These are phyloP conservation scores for Parauchenoglanis ngamensis DNA, from an alignment of 2,797 vertebrate genomes.

Conservation along the genomic window DNA sequence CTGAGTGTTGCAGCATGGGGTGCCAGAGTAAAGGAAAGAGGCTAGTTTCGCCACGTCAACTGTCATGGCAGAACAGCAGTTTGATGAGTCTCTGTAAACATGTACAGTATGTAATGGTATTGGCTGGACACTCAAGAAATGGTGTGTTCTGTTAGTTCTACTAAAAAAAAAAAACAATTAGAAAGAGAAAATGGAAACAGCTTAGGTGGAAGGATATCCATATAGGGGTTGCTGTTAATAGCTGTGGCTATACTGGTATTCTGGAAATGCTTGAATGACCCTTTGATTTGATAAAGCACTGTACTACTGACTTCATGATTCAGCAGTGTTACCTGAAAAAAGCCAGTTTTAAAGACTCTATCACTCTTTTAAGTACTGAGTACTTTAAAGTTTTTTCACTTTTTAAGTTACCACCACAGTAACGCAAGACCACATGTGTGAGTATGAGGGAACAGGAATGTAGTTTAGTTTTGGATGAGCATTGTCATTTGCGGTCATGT, in stretches of 20 bases:
- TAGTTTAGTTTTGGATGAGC: no score
- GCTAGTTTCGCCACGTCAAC: not conserved
- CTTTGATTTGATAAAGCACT: not conserved
- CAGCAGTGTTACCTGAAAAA: not conserved
- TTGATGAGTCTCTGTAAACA: not conserved
- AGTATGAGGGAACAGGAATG: not conserved
- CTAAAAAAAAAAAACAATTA: not conserved
- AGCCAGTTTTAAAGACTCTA: no score
- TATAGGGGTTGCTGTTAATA: not conserved
- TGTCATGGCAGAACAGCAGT: not conserved
- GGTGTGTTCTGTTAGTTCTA: not conserved
- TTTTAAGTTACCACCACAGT: not conserved
- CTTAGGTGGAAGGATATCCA: not conserved
- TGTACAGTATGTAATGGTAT: not conserved
- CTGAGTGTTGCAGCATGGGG: not conserved
- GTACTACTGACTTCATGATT: not conserved
- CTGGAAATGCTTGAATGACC: not conserved
- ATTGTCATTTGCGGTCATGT: not conserved
- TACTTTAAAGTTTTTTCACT: not conserved
- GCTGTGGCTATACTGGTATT: not conserved
- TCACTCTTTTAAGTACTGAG: not conserved
- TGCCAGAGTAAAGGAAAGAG: not conserved
- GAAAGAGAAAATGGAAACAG: not conserved
- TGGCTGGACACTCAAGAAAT: not conserved
- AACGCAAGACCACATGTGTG: not conserved